Conservation (phyloP, 2,113 vertebrate genomes). For the Tyrannus savana region DNA sequence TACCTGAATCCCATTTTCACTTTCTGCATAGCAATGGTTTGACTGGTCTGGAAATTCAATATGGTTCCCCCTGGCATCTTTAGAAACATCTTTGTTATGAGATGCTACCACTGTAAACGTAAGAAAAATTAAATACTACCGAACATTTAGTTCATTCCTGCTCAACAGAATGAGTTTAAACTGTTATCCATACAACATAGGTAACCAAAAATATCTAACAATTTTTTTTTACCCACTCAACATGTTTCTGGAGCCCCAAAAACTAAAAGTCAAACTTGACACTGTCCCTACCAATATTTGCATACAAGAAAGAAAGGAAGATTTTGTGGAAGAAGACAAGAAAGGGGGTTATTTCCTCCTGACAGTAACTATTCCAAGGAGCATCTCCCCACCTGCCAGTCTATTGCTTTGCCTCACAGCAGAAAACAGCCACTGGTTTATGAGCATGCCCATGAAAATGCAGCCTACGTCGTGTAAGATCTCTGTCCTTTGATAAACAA, state of each 20-base stretch:
- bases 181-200: neutral
- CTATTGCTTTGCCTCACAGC: neutral
- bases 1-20: neutral
- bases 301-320: neutral
- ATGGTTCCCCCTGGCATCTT: neutral
- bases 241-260: neutral
- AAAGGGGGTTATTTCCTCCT: neutral
- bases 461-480: fast-evolving
- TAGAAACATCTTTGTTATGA: neutral
- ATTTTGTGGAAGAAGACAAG: neutral
- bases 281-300: neutral
- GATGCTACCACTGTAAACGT: neutral
- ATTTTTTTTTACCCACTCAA: neutral
- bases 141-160: neutral
- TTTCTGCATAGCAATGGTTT: neutral
- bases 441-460: neutral
- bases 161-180: neutral
- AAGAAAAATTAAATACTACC: neutral
- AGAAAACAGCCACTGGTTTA: neutral
- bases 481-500: neutral
- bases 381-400: neutral
- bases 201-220: neutral
- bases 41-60: neutral
- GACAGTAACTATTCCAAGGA: neutral
- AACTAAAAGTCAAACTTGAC: neutral